Conservation (phyloP, 2,888 invertebrate genomes). For the Drosophila siamana region DNA sequence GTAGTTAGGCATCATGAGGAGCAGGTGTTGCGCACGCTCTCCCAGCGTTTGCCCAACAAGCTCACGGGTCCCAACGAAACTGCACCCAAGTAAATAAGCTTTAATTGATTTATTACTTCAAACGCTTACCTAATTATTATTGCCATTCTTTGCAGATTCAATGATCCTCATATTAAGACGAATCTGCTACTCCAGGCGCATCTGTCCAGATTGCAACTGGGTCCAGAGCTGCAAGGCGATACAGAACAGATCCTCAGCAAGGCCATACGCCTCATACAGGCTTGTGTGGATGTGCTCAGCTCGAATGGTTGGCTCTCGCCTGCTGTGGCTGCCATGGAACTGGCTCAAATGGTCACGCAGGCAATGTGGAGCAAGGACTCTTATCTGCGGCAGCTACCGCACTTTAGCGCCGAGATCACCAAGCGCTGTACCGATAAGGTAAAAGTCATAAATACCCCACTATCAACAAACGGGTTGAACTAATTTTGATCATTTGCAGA, state of each 20-base stretch:
- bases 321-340: constrained; percentile 99
- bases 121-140: neutral
- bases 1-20: constrained; percentile 98
- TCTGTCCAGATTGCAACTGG: constrained; percentile 95
- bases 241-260: constrained; percentile 94
- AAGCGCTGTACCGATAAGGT: constrained; percentile 95
- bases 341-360: constrained; percentile 99
- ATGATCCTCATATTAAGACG: constrained; percentile 98
- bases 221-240: constrained; percentile 98
- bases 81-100: constrained; percentile 88
- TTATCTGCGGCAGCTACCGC: constrained; percentile 98
- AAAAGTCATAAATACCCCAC: accelerated
- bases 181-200: constrained; percentile 98
- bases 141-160: constrained; percentile 88
- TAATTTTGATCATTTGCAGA: constrained; percentile 71
- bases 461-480: no score
- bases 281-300: constrained; percentile 97
- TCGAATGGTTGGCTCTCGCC: constrained; percentile 99
- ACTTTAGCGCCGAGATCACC: constrained; percentile 95
- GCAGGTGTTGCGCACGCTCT: constrained; percentile 89
- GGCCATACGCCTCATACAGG: constrained; percentile 94
- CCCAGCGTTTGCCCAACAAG: constrained; percentile 88
- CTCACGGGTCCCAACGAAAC: constrained; percentile 88
- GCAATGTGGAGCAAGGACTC: constrained; percentile 99
- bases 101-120: neutral